Percentiles rank a stretch among this genome's conserved stretches.
These are phyloP conservation scores for Pseudanteris insignis DNA, from an alignment of 2,888 invertebrate species.

Conservation along the genomic window DNA sequence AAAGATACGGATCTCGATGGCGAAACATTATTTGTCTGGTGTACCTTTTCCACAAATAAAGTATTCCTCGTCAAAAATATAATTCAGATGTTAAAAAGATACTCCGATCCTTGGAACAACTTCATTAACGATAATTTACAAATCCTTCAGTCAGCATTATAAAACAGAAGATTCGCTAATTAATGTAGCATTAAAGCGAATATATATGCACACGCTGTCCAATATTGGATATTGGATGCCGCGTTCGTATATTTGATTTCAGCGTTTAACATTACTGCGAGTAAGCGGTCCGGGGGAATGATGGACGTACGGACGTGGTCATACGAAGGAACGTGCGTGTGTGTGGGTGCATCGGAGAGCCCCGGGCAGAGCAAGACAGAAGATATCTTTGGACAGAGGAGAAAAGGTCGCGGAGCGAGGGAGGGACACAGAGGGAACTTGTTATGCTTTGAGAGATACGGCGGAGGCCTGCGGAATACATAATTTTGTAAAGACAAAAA, in stretches of 20 bases:
- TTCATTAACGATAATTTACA: conserved; percentile 43
- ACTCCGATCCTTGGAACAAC: conserved; percentile 38
- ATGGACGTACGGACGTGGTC: conserved; percentile 42
- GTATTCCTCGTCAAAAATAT: conserved; percentile 36
- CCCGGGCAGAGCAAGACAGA: conserved; percentile 31
- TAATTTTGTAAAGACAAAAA: conserved; percentile 68
- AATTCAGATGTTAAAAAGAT: conserved; percentile 37
- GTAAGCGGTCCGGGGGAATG: conserved; percentile 38
- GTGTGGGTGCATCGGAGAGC: conserved; percentile 41
- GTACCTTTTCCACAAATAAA: conserved; percentile 32
- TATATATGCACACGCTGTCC: conserved; percentile 40
- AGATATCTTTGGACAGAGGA: conserved; percentile 44
- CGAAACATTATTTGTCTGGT: conserved; percentile 28
- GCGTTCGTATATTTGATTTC: conserved; percentile 44
- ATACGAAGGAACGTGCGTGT: conserved; percentile 30
- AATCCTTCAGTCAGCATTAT: conserved; percentile 37
- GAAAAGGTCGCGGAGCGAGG: conserved; percentile 43
- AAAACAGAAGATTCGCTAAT: conserved; percentile 40
- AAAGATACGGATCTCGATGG: conserved; percentile 21
- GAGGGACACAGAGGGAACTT: conserved; percentile 61
- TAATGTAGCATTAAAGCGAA: conserved; percentile 40
- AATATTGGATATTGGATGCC: conserved; percentile 41
- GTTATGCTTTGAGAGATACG: conserved; percentile 67
- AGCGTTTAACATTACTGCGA: conserved; percentile 42
- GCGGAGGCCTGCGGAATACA: conserved; percentile 66